Evolutionary conservation across 2,113 vertebrate species (phyloP), one percentile per base, ranked within the genome.

Genomic region (Eidolon helvum): DNA sequence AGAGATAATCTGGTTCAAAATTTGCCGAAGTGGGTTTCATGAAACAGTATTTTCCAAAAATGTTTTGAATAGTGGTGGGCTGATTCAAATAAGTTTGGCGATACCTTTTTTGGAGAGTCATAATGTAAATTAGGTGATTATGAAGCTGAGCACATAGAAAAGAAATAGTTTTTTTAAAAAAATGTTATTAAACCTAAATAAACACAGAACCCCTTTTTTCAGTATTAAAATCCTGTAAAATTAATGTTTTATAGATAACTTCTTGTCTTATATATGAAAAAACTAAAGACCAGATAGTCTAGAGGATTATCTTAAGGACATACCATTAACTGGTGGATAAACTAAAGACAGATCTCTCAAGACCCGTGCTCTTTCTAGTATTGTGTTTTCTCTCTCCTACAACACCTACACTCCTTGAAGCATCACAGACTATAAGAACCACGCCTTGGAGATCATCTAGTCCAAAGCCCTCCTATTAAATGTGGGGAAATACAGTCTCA

Each of bases 221-320:
- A 63, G 10, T 84, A 92, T 35, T 89, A 50, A 79, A 93, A 95
- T 82, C 57, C 45, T 94, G 7, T 83, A 63, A 63, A 90, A 90
- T 68, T 91, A 40, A 33, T n/a, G 5, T 65, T 85, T 88, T 78
- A 35, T 7, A 55, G 53, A 71, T 90, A 91, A 80, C 10, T 1
- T 5, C 38, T 75, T 77, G 57, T 33, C 38, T 95, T 43, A 30
- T 21, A 50, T 12, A 30, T 1, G 26, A 85, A 91, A 83, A 91
- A 96, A 72, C 14, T 71, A 6, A 74, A 88, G 43, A n/a, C 15
- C 43, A 75, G 28, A 86, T 3, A 92, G 85, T 10, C 28, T 69
- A 30, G 55, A 2, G 33, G 35, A 66, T 1, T 61, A 28, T 21
- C 2, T 9, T 16, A 26, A 92, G 33, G 22, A 48, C 55, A 57